Evolutionary conservation across 2,797 vertebrate species (phyloP).

Genomic region (Limnodromus scolopaceus): DNA sequence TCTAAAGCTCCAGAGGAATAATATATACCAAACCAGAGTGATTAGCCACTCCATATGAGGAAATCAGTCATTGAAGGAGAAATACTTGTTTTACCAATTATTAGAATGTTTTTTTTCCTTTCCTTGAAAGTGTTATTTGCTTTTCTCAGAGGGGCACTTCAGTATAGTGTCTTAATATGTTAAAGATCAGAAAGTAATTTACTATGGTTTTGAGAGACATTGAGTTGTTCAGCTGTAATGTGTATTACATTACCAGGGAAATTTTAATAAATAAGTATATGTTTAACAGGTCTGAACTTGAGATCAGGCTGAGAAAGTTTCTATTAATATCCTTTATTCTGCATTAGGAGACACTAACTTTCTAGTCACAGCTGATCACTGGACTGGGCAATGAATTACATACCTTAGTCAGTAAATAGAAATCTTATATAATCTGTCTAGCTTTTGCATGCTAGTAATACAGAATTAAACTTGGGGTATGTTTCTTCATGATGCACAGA

Average conservation of each 20-base stretch:
- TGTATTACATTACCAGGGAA: background rate
- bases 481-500: background rate
- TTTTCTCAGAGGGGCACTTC: background rate
- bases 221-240: background rate
- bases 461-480: background rate
- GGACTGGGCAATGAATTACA: background rate
- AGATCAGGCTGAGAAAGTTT: background rate
- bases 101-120: background rate
- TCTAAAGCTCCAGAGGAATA: background rate
- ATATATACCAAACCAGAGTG: background rate
- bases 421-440: background rate
- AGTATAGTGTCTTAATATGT: background rate
- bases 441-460: background rate
- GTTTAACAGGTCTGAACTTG: background rate
- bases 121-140: background rate
- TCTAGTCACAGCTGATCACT: background rate
- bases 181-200: background rate
- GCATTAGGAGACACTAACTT: background rate
- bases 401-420: background rate
- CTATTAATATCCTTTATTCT: background rate
- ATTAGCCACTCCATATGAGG: background rate
- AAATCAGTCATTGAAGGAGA: background rate
- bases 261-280: background rate
- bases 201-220: background rate
- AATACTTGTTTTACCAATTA: background rate